phyloP scores from a whole-genome alignment of 2,888 invertebrate species.

The Alloscopus bannaensis region DNA sequence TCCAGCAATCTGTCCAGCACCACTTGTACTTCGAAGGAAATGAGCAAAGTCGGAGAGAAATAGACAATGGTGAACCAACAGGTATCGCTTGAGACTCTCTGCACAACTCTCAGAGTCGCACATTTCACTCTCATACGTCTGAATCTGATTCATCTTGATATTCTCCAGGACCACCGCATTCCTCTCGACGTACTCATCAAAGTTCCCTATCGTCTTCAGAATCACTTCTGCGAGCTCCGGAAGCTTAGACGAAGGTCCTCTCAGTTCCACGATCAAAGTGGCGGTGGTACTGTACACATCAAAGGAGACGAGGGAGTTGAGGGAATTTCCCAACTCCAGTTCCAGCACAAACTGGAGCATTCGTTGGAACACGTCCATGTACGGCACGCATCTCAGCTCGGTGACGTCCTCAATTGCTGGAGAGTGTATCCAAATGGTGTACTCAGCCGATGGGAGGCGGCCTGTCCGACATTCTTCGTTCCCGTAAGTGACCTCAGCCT shows the following conservation, averaged over 20 bases:
- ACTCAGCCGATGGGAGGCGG: slow-evolving; percentile 24
- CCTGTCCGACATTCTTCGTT: slow-evolving; percentile 34
- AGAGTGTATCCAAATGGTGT: slow-evolving; percentile 2
- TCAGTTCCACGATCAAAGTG: background rate
- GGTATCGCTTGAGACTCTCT: background rate
- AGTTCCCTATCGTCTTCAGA: slow-evolving; percentile 1
- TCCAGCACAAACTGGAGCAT: slow-evolving; percentile 14
- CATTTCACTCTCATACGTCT: background rate
- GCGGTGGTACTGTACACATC: background rate
- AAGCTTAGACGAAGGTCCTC: slow-evolving; percentile 38
- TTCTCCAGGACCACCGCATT: background rate
- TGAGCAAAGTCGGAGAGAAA: slow-evolving; percentile 28
- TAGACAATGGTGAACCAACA: background rate
- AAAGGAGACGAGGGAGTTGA: slow-evolving; percentile 34
- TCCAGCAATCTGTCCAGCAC: background rate
- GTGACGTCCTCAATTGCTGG: slow-evolving; percentile 26
- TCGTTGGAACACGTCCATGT: slow-evolving; percentile 2
- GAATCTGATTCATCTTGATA: slow-evolving; percentile 8
- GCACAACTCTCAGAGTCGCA: slow-evolving; percentile 21
- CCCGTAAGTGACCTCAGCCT: slow-evolving; percentile 28
- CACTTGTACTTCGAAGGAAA: slow-evolving; percentile 16
- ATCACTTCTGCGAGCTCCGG: slow-evolving; percentile 20
- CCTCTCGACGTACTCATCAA: background rate
- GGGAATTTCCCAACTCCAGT: slow-evolving; percentile 1
- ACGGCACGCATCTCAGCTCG: background rate